Evolutionary conservation across 2,113 vertebrate genomes (phyloP).

Genomic region (Raphicerus campestris): DNA sequence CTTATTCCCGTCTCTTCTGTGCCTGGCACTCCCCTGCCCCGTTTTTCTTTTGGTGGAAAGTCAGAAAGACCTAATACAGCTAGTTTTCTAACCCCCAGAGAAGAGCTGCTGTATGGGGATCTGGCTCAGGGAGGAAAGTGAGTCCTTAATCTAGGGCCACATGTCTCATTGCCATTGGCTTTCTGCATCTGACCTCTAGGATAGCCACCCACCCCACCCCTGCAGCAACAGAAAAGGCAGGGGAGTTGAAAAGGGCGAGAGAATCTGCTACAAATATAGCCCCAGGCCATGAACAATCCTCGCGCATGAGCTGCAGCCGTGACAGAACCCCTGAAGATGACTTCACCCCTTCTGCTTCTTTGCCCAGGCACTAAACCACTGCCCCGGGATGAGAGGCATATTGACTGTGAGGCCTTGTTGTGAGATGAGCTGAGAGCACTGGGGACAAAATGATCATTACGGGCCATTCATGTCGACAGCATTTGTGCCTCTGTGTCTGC

Average conservation of each 20-base stretch:
- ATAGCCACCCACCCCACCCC: fast-evolving
- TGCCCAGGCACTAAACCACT: neutral
- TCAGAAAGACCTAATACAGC: neutral
- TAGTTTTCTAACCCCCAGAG: neutral
- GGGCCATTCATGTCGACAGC: constrained; percentile 72
- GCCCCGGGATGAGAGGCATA: neutral
- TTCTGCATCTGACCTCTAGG: fast-evolving
- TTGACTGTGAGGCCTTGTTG: constrained; percentile 62
- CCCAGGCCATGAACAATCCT: neutral
- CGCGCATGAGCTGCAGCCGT: neutral
- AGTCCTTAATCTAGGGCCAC: neutral
- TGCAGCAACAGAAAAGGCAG: neutral
- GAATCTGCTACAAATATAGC: neutral
- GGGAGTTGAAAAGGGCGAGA: neutral
- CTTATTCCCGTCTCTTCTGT: neutral
- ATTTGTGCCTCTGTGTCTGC: constrained; percentile 81
- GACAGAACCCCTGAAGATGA: neutral
- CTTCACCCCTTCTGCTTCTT: neutral
- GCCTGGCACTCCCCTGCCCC: neutral
- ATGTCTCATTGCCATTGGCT: neutral
- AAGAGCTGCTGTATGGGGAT: neutral
- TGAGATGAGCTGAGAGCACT: constrained; percentile 58
- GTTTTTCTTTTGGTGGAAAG: neutral
- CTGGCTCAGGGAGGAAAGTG: neutral
- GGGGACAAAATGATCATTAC: constrained; percentile 70